phyloP scores from a whole-genome alignment of 2,797 vertebrate species.

The Crax fasciolata region DNA sequence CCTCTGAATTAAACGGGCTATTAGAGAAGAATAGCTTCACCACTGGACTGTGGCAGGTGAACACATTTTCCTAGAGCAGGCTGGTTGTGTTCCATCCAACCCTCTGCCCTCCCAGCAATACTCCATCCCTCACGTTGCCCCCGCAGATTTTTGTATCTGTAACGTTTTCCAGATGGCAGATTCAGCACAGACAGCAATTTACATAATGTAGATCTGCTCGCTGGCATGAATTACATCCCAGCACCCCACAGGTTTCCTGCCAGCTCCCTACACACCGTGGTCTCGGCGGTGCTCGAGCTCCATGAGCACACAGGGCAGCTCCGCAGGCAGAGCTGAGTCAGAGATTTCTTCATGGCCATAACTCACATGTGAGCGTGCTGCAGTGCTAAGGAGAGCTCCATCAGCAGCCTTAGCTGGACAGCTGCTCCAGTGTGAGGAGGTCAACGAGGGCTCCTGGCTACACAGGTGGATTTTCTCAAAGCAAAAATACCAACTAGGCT shows the following conservation, averaged over 20 bases:
- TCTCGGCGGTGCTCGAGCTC: not conserved
- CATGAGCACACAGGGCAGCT: not conserved
- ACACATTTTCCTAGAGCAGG: not conserved
- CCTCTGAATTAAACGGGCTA: not conserved
- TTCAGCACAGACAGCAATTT: slow-evolving; percentile 64
- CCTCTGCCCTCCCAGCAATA: not conserved
- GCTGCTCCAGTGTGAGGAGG: not conserved
- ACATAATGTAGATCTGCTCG: slow-evolving; percentile 71
- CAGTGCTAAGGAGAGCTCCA: not conserved
- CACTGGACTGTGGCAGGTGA: not conserved
- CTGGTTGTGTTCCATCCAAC: not conserved
- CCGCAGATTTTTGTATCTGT: slow-evolving; percentile 15
- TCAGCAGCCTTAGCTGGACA: not conserved
- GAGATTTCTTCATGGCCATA: not conserved
- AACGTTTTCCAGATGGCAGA: slow-evolving; percentile 69
- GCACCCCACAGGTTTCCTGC: not conserved
- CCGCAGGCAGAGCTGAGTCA: not conserved
- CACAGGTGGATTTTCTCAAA: not conserved
- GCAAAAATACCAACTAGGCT: not conserved
- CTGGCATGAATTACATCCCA: slow-evolving; percentile 50
- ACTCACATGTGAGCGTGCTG: not conserved
- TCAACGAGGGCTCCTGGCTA: not conserved
- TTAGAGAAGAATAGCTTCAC: not conserved
- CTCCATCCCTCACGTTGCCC: not conserved
- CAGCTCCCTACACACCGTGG: not conserved